Evolutionary conservation across 1,140 invertebrate genomes (phyloP), one percentile per base, ranked within the genome.

Genomic region (Drosophila hydei): DNA sequence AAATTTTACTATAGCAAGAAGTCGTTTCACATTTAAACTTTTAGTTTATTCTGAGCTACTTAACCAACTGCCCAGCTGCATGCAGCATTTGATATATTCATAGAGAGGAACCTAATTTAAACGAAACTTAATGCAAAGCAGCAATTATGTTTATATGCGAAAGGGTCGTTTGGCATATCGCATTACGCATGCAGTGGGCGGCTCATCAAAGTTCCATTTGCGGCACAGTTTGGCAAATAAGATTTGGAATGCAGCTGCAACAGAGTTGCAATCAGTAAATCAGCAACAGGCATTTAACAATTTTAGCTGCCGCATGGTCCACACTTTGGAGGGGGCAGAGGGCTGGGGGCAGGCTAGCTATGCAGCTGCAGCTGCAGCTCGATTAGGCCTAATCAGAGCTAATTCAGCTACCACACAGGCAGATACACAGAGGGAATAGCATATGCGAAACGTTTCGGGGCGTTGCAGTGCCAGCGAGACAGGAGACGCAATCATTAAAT

Each of bases 331-430:
- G n/a, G n/a, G n/a, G n/a, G n/a, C n/a, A n/a, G n/a, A n/a, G n/a
- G n/a, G n/a, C n/a, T n/a, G n/a, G n/a, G n/a, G n/a, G n/a, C n/a
- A n/a, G n/a, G n/a, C n/a, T n/a, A n/a, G n/a, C n/a, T n/a, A n/a
- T n/a, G n/a, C n/a, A n/a, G n/a, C n/a, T n/a, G n/a, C n/a, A 71
- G 72, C 47, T 38, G 21, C n/a, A 62, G 77, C 77, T 79, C 75
- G 61, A 76, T 84, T 84, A 76, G 72, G 72, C 50, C 71, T 84
- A 84, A 84, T 84, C 76, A 77, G 42, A 72, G 72, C 75, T 84
- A 84, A 84, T 83, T 75, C 77, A 68, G 65, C 79, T 69, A 61
- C 27, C 75, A 64, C 68, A 67, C 43, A 54, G 50, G 48, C 73
- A 65, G 60, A 51, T 42, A 30, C 59, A 58, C 59, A 62, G 16